phyloP scores from a whole-genome alignment of 2,113 vertebrate genomes.

The Cryptotis parvus region DNA sequence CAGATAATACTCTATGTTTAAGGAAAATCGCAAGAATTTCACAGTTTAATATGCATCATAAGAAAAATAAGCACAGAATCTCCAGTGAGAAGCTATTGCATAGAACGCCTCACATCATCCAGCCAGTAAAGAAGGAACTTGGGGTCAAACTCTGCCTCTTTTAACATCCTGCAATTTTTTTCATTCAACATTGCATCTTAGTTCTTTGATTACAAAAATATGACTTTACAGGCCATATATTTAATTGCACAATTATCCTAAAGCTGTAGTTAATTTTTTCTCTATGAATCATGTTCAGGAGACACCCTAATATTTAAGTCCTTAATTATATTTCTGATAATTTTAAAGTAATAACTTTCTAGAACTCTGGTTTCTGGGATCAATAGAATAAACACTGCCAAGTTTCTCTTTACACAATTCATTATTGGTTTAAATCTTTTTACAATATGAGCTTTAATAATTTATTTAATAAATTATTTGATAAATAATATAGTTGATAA shows the following conservation, averaged over 20 bases:
- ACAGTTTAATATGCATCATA: neutral
- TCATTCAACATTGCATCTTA: neutral
- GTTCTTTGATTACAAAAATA: slow-evolving; percentile 40
- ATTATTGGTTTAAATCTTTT: neutral
- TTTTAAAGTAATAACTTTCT: neutral
- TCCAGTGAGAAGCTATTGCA: neutral
- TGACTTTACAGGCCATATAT: neutral
- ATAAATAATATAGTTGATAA: neutral
- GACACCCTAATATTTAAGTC: neutral
- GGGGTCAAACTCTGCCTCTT: neutral
- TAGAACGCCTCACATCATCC: neutral
- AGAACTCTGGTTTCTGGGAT: neutral
- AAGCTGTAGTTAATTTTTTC: slow-evolving; percentile 29
- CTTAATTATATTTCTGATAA: neutral
- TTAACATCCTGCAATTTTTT: neutral
- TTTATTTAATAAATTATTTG: neutral
- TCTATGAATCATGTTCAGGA: slow-evolving; percentile 7
- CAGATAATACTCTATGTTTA: neutral
- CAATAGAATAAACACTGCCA: slow-evolving; percentile 2
- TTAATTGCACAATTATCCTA: slow-evolving; percentile 34
- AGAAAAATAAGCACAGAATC: neutral
- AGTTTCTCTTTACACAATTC: neutral
- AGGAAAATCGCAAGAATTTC: neutral
- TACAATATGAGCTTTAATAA: neutral
- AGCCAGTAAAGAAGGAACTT: neutral